A percentile compares a stretch with the other conserved stretches of the same genome.
These are phyloP conservation scores for Casuarius casuarius DNA, from an alignment of 2,113 vertebrate species.

Conservation along the genomic window DNA sequence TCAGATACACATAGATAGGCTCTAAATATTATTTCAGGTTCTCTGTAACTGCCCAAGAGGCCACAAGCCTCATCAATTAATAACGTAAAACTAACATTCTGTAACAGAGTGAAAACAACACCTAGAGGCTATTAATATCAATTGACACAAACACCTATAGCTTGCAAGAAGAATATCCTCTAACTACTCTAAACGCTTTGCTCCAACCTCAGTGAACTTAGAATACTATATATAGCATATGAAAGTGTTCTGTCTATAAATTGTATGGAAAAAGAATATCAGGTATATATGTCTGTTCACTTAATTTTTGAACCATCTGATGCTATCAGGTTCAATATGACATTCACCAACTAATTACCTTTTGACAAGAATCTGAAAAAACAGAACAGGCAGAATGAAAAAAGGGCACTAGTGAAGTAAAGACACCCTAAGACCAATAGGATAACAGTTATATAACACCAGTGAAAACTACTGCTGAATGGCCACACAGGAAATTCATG, in stretches of 20 bases:
- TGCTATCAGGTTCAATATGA: background rate
- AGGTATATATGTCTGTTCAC: background rate
- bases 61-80: constrained; percentile 9
- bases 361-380: background rate
- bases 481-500: too few species aligned
- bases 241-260: background rate
- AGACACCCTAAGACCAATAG: background rate
- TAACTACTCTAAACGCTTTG: background rate
- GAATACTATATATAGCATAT: background rate
- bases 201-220: background rate
- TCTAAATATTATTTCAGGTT: constrained; percentile 8
- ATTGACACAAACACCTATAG: background rate
- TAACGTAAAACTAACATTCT: constrained; percentile 25
- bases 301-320: background rate
- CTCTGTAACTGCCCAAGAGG: background rate
- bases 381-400: background rate
- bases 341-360: constrained; percentile 28
- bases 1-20: background rate
- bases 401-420: background rate
- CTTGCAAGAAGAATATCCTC: background rate
- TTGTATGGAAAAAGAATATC: background rate
- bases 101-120: background rate
- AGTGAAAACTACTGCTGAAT: too few species aligned
- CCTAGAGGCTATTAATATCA: constrained; percentile 16
- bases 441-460: background rate